phyloP scores from a whole-genome alignment of 2,888 invertebrate species.

The Hydrotaea diabolus region DNA sequence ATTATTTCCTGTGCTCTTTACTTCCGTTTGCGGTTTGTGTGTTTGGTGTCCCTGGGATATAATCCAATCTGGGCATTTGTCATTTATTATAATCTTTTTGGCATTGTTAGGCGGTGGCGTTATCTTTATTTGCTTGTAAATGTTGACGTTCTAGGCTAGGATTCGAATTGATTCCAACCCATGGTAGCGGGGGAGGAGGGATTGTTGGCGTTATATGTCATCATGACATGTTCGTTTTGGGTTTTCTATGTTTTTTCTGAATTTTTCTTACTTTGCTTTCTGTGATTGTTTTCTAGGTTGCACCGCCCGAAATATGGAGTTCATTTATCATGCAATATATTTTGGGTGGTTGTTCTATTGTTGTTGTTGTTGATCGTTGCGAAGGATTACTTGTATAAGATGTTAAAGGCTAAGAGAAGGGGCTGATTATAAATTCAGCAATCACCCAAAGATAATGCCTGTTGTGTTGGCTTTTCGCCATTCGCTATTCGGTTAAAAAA shows the following conservation, averaged over 20 bases:
- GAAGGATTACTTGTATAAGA: too few relatives aligned
- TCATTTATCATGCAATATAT: too few relatives aligned
- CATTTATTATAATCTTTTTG: constrained; percentile 32
- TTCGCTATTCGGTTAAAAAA: too few relatives aligned
- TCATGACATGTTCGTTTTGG: too few relatives aligned
- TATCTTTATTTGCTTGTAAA: constrained; percentile 44
- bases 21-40: background rate
- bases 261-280: background rate
- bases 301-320: too few relatives aligned
- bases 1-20: background rate
- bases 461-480: too few relatives aligned
- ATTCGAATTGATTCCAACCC: background rate
- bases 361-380: too few relatives aligned
- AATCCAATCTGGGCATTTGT: constrained; percentile 27
- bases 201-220: background rate
- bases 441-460: too few relatives aligned
- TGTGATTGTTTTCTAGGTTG: background rate
- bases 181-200: too few relatives aligned
- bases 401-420: too few relatives aligned
- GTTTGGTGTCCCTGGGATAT: background rate
- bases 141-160: background rate
- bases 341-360: too few relatives aligned
- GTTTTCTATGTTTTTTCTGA: background rate
- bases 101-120: constrained; percentile 3
- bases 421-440: too few relatives aligned